Evolutionary conservation across 2,888 invertebrate species (phyloP).

Genomic region (Rotaria magnacalcarata): DNA sequence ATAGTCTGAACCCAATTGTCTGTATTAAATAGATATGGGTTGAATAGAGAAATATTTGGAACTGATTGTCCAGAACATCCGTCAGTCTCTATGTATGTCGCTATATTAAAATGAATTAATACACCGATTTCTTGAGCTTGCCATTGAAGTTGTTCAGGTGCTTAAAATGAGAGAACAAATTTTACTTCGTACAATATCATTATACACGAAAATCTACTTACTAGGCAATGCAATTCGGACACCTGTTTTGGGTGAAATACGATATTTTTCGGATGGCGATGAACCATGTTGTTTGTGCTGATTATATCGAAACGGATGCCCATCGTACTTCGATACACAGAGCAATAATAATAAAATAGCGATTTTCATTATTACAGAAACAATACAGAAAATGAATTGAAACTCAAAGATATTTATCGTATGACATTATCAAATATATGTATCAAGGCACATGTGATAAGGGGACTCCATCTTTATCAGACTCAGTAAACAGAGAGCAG

Average conservation of each 20-base stretch:
- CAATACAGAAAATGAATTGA: no score
- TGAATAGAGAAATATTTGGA: not conserved
- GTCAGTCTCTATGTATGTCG: not conserved
- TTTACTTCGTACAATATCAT: not conserved
- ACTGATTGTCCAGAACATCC: not conserved
- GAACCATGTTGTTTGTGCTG: not conserved
- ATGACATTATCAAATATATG: no score
- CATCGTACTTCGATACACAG: not conserved
- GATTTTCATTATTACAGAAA: no score
- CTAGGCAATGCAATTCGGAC: not conserved
- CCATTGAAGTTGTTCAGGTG: conserved; percentile 17
- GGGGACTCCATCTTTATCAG: no score
- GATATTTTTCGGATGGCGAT: not conserved
- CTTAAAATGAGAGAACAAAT: not conserved
- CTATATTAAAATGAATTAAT: conserved; percentile 25
- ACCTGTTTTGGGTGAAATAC: not conserved
- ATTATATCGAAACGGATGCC: not conserved
- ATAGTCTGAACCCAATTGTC: conserved; percentile 32
- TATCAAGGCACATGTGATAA: no score
- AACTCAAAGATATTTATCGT: no score
- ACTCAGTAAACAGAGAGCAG: no score
- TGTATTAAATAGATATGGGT: not conserved
- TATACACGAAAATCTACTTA: not conserved
- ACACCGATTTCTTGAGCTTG: conserved; percentile 31
- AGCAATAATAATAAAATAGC: not conserved